These are phyloP conservation scores for Melanaphis sacchari DNA, from an alignment of 1,140 invertebrate species.

Conservation along the genomic window DNA sequence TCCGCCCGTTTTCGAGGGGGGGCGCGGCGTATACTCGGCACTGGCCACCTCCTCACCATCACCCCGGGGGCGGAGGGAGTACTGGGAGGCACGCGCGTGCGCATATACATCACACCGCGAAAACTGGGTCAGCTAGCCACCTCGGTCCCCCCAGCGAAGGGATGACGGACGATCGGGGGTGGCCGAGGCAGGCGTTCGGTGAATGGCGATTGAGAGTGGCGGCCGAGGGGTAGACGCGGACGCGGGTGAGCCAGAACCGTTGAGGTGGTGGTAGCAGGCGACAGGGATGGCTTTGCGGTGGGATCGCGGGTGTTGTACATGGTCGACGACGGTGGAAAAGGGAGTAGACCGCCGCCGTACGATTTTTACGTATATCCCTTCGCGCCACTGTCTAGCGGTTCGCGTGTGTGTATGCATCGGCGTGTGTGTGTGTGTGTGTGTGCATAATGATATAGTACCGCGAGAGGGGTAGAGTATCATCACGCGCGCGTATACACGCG, in stretches of 20 bases:
- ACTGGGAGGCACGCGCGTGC: neutral
- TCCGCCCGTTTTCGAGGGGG: conserved; percentile 43
- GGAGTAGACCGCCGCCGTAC: neutral
- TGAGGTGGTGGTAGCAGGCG: too few species aligned
- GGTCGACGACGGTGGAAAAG: too few species aligned
- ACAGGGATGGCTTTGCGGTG: neutral
- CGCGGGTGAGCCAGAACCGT: too few species aligned
- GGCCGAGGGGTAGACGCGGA: neutral
- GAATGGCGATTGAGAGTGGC: too few species aligned
- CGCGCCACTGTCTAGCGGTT: neutral
- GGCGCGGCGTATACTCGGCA: conserved; percentile 35
- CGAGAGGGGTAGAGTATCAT: neutral
- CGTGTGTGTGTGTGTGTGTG: too few species aligned
- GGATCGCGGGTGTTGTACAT: neutral
- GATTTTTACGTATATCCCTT: conserved; percentile 37
- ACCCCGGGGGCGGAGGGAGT: neutral
- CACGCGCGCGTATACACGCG: neutral
- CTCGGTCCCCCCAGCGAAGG: neutral
- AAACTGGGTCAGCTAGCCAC: conserved; percentile 38
- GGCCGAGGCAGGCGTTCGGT: neutral
- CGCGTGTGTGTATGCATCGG: neutral
- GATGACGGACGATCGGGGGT: neutral
- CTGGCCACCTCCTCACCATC: neutral
- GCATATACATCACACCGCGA: neutral
- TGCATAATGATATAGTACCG: neutral